Evolutionary conservation across 2,113 vertebrate genomes (phyloP).

Genomic region (Sturnira hondurensis): DNA sequence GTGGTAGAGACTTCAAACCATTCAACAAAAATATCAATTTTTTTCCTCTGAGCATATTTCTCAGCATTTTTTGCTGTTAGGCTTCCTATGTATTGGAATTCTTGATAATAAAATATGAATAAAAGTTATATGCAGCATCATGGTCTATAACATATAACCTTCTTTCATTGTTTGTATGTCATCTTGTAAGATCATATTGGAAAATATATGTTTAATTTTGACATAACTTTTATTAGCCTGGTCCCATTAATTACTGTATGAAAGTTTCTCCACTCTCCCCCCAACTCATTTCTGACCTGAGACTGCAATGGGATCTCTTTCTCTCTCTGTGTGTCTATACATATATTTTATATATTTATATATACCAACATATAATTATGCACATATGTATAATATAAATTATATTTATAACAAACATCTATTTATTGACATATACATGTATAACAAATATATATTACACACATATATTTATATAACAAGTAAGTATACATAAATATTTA

Average conservation of each 20-base stretch:
- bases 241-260: neutral
- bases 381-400: too few relatives aligned
- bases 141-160: neutral
- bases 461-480: too few relatives aligned
- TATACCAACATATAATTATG: too few relatives aligned
- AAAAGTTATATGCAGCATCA: neutral
- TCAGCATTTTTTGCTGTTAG: neutral
- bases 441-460: too few relatives aligned
- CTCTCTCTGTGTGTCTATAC: too few relatives aligned
- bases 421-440: too few relatives aligned
- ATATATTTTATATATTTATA: too few relatives aligned
- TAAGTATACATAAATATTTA: too few relatives aligned
- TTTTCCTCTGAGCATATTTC: neutral
- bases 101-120: neutral
- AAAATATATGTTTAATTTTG: neutral
- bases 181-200: neutral
- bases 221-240: neutral
- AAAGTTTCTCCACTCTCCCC: neutral
- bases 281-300: neutral
- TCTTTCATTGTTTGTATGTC: neutral
- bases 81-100: neutral
- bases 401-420: too few relatives aligned
- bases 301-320: neutral
- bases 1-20: neutral
- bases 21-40: neutral